Evolutionary conservation across 2,113 vertebrate species (phyloP).

Genomic region (Cranoglanis bouderius): DNA sequence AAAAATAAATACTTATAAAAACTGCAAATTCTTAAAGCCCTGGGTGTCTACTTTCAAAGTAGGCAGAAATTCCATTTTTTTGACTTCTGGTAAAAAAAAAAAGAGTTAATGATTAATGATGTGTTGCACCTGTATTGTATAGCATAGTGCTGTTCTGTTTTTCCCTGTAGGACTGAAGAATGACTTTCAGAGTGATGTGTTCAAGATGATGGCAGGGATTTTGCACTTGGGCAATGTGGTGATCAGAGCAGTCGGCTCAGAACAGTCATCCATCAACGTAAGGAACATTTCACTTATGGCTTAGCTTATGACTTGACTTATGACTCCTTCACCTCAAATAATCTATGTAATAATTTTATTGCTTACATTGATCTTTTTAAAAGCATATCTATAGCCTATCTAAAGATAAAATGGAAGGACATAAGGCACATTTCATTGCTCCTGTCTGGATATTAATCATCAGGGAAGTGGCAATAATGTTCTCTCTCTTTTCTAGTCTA

Average conservation of each 20-base stretch:
- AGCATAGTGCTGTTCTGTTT: background rate
- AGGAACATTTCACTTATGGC: constrained; percentile 55
- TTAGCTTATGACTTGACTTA: background rate
- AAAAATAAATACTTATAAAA: no score
- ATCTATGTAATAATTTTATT: background rate
- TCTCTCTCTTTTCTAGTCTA: constrained; percentile 64
- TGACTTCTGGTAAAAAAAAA: no score
- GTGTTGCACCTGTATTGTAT: background rate
- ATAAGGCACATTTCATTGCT: background rate
- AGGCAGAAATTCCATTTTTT: no score
- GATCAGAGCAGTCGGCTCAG: constrained; percentile 76
- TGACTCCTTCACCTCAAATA: background rate
- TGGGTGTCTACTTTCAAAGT: no score
- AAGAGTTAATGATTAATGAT: background rate
- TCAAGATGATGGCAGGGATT: constrained; percentile 87
- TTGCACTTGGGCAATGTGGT: constrained; percentile 91
- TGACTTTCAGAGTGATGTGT: constrained; percentile 87
- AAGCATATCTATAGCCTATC: background rate
- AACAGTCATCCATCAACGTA: constrained; percentile 84
- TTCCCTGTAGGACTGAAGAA: constrained; percentile 77
- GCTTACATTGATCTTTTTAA: background rate
- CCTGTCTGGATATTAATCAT: background rate
- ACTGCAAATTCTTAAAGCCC: no score
- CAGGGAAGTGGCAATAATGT: background rate
- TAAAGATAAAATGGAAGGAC: background rate